phyloP scores from a whole-genome alignment of 2,888 invertebrate genomes.

The Leptopilina drosophilae region DNA sequence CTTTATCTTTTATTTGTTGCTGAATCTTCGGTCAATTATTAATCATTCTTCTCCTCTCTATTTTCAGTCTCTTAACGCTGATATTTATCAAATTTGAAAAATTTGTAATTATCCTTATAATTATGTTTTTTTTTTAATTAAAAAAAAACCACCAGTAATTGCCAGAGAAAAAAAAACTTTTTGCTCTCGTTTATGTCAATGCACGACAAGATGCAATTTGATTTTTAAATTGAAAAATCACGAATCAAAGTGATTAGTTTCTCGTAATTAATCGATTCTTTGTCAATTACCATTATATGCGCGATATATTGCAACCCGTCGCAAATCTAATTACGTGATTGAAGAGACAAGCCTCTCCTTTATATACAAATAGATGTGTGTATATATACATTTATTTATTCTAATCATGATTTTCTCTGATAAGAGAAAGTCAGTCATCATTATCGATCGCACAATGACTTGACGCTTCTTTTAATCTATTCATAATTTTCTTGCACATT shows the following conservation, averaged over 20 bases:
- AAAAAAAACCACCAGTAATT: too few relatives aligned
- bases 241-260: constrained; percentile 21
- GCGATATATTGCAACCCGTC: neutral
- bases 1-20: too few relatives aligned
- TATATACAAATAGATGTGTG: neutral
- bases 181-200: too few relatives aligned
- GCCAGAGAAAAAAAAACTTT: too few relatives aligned
- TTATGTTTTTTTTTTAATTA: too few relatives aligned
- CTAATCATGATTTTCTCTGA: constrained; percentile 48
- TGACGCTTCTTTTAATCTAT: constrained; percentile 33
- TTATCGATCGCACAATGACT: constrained; percentile 48
- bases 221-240: neutral
- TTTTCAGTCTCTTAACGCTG: too few relatives aligned
- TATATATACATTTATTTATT: too few relatives aligned
- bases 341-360: neutral
- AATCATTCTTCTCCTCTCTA: too few relatives aligned
- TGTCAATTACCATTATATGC: constrained; percentile 9
- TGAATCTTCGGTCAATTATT: too few relatives aligned
- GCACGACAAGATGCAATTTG: too few relatives aligned
- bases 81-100: too few relatives aligned
- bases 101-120: too few relatives aligned
- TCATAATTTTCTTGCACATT: neutral
- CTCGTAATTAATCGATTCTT: constrained; percentile 34
- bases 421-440: constrained; percentile 52
- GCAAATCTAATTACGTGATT: constrained; percentile 25